Evolutionary conservation across 2,797 vertebrate species (phyloP), one percentile per base, ranked within the genome.

Genomic region (Scomberomorus guttatus): DNA sequence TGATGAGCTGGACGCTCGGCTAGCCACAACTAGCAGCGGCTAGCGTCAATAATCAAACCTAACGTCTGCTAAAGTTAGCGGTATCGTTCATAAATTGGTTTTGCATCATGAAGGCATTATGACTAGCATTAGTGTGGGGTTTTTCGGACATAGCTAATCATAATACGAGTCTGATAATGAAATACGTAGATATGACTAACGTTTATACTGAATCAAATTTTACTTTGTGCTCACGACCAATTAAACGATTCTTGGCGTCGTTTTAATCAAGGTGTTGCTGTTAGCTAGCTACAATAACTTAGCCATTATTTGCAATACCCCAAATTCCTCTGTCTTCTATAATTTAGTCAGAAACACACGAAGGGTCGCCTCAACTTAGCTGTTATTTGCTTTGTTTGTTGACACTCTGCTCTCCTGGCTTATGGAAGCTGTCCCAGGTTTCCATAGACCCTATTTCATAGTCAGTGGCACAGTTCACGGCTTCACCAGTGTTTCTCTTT

Each of bases 21-120:
- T 93, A 92, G 77, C 78, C 14, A 58, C 3, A 50, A 20, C n/a
- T 87, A 91, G 89, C 90, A 68, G 34, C 63, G 15, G 84, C 79
- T 86, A 87, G 55, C 80, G 4, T 34, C 29, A 1, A 48, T 66
- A 56, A 72, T 46, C 18, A 48, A 13, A 64, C 32, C 20, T 50
- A 50, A 50, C 18, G 15, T 20, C 17, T 50, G 18, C 17, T 50
- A 50, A 50, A 51, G 18, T 32, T 55, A 20, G 15, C 44, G 14
- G n/a, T 46, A 32, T 56, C 10, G 0, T 29, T 20, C 7, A 1
- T 9, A 4, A n/a, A 0, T 37, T 18, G 4, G 2, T 13, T 59
- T 51, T 39, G 1, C 8, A 10, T 5, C 12, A 34, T 0, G 34
- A 12, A 44, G n/a, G 17, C 55, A n/a, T 8, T 1, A 22, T 7